A percentile compares a stretch with the other conserved stretches of the same genome.
Conservation (phyloP, 2,888 invertebrate species). For the Cerastis leucographa region DNA sequence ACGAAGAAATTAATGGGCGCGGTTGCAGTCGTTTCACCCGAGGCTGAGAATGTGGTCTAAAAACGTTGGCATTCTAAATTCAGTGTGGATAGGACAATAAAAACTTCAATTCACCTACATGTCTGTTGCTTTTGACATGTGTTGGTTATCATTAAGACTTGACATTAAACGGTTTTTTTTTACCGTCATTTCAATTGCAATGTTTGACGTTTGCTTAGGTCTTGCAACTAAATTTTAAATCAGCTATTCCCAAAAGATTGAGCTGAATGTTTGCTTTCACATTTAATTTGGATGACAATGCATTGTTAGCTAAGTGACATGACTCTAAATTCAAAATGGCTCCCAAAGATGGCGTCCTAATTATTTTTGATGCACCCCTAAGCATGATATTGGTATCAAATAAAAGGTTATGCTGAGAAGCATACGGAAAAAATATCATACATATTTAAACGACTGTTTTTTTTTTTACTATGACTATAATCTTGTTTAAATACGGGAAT, state of each 20-base stretch:
- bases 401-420: background rate
- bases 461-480: background rate
- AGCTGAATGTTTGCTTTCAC: background rate
- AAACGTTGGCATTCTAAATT: background rate
- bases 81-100: background rate
- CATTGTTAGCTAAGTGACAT: background rate
- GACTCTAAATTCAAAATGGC: background rate
- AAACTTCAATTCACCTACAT: background rate
- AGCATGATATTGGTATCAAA: background rate
- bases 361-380: background rate
- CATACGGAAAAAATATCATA: background rate
- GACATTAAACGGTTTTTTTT: too few relatives aligned
- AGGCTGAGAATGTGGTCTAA: background rate
- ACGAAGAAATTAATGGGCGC: background rate
- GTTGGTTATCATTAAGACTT: too few relatives aligned
- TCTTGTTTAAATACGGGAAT: background rate
- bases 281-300: background rate
- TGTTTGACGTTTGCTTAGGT: too few relatives aligned
- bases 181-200: too few relatives aligned
- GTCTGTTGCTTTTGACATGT: background rate
- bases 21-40: background rate
- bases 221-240: too few relatives aligned
- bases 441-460: background rate
- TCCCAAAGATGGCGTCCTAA: background rate
- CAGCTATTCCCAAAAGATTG: background rate